Conservation (phyloP, 2,888 invertebrate genomes). For the Acleris sparsana region DNA sequence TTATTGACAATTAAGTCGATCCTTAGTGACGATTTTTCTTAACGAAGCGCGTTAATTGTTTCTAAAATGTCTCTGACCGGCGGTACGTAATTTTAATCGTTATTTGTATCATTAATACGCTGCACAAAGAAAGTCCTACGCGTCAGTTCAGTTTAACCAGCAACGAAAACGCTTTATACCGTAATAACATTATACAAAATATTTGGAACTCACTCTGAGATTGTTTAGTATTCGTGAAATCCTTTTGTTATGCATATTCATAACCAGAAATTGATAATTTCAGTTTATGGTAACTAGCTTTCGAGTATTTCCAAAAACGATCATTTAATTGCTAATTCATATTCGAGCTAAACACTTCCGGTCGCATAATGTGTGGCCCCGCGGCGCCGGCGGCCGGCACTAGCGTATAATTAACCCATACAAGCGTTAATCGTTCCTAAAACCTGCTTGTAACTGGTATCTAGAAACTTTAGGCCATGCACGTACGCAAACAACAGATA, state of each 20-base stretch:
- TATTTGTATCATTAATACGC: slow-evolving; percentile 30
- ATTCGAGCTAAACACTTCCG: not conserved
- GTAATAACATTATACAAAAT: slow-evolving; percentile 14
- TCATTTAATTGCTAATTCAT: slow-evolving; percentile 8
- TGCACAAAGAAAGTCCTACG: slow-evolving; percentile 17
- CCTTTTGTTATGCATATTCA: slow-evolving; percentile 26
- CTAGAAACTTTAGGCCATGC: slow-evolving; percentile 28
- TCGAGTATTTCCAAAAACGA: slow-evolving; percentile 10
- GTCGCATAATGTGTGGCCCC: not conserved
- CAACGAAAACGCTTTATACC: slow-evolving; percentile 16
- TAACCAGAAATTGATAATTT: slow-evolving; percentile 23
- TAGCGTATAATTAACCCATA: slow-evolving; percentile 20
- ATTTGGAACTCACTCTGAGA: slow-evolving; percentile 13
- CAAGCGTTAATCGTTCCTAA: slow-evolving; percentile 31
- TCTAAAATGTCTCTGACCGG: no score
- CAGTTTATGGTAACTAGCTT: slow-evolving; percentile 24
- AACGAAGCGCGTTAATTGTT: no score
- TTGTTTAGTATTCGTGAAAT: slow-evolving; percentile 26
- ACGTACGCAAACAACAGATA: slow-evolving; percentile 37
- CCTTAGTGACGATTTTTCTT: no score
- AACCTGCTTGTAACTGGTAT: slow-evolving; percentile 30
- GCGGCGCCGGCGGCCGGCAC: slow-evolving; percentile 4
- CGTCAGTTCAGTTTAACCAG: not conserved
- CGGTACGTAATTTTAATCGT: slow-evolving; percentile 20
- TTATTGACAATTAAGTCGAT: no score